Evolutionary conservation across 2,797 vertebrate genomes (phyloP), one percentile per base, ranked within the genome.

Genomic region (Acipenser oxyrinchus): DNA sequence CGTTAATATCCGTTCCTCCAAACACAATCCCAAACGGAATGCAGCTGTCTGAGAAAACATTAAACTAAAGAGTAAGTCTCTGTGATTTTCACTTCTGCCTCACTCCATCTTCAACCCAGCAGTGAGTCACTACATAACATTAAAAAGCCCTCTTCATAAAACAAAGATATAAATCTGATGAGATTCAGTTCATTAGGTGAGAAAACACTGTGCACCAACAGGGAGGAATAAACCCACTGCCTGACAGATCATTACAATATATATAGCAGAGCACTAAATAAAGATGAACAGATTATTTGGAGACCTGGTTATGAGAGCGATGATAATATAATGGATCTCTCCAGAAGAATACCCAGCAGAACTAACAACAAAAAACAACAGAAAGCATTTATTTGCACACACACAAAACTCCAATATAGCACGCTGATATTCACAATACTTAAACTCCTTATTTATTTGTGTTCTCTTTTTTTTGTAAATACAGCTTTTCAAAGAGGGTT

Each of bases 1-100:
- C 95, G 73, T 99, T 99, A 71, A 99, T 74, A 73, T 98, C 97
- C 0, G 96, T 99, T 74, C 96, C 96, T 4, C 97, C 96, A 77
- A 98, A 97, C 79, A 98, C 87, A 66, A 96, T 76, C 0, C 94
- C 95, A 65, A 94, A 98, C 15, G 95, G 95, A 60, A 94, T 75
- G 10, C 75, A 73, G 48, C 78, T 82, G 49, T 92, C 97, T 99
- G 80, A 65, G 7, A 49, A 60, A 8, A 6, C 9, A 60, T 62
- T 18, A 13, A 70, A 13, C 0, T 49, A 23, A 12, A 48, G 6
- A 11, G 7, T 63, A 65, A 70, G 66, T 6, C 23, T 37, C 23
- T 1, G 23, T 37, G 23, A 37, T 37, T 53, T 50, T n/a, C 64
- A 55, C 55, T 62, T 58, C 23, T 65, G 63, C 37, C 62, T 58